Percentiles rank a stretch among this genome's conserved stretches.
Conservation (phyloP, 2,113 vertebrate genomes). For the Tamias sibiricus region DNA sequence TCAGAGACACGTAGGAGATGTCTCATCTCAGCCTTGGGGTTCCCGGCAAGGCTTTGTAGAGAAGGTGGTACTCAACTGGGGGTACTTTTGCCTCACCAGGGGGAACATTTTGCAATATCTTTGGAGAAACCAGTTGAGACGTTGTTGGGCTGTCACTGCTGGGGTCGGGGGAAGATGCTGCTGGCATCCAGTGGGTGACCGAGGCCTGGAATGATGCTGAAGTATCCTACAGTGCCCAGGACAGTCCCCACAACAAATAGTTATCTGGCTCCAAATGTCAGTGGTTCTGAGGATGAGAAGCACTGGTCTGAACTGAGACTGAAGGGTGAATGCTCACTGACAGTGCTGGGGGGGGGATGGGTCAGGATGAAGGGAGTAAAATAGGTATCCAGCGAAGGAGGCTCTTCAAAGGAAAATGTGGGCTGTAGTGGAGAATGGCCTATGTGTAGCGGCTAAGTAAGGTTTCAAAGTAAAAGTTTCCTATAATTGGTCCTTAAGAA, state of each 20-base stretch:
- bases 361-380: background rate
- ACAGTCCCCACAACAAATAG: background rate
- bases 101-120: background rate
- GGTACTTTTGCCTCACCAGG: background rate
- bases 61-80: background rate
- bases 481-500: background rate
- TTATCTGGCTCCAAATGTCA: background rate
- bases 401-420: background rate
- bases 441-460: background rate
- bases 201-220: background rate
- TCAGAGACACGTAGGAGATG: background rate
- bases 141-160: background rate
- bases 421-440: background rate
- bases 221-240: background rate
- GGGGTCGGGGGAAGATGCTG: background rate
- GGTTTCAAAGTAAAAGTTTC: background rate
- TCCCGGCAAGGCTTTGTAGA: background rate
- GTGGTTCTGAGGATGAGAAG: background rate
- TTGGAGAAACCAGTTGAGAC: background rate
- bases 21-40: background rate
- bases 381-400: background rate
- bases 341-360: background rate
- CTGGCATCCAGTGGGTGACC: background rate
- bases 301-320: background rate
- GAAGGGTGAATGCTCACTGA: background rate